A percentile compares a stretch with the other conserved stretches of the same genome.
phyloP scores from a whole-genome alignment of 2,888 invertebrate genomes.

The Pelosia muscerda region DNA sequence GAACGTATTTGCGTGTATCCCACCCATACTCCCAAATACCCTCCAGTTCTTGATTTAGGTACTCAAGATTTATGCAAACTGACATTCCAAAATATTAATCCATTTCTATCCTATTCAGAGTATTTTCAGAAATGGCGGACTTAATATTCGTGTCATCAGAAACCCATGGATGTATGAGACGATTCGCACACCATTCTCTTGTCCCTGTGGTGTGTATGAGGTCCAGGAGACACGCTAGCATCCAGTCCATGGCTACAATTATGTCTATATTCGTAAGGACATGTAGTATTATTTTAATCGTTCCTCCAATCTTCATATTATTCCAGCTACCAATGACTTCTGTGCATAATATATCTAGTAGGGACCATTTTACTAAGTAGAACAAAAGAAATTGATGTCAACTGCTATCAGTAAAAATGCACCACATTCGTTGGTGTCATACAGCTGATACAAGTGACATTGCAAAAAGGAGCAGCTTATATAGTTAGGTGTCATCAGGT shows the following conservation, averaged over 20 bases:
- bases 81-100: neutral
- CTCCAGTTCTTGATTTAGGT: neutral
- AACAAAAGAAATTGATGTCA: too few species aligned
- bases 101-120: slow-evolving; percentile 53
- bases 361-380: too few species aligned
- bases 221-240: slow-evolving; percentile 73
- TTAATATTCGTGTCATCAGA: slow-evolving; percentile 73
- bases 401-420: too few species aligned
- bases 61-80: too few species aligned
- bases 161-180: slow-evolving; percentile 71
- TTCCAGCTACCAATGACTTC: too few species aligned
- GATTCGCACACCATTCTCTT: slow-evolving; percentile 68
- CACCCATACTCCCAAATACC: neutral
- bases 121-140: slow-evolving; percentile 77
- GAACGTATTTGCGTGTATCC: neutral
- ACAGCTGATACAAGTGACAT: too few species aligned
- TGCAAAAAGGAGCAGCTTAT: too few species aligned
- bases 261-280: slow-evolving; percentile 16
- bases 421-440: too few species aligned
- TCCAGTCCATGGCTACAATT: slow-evolving; percentile 71
- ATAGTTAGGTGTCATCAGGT: too few species aligned
- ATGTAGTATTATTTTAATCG: neutral
- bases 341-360: too few species aligned
- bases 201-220: slow-evolving; percentile 78
- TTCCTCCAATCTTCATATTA: neutral